Evolutionary conservation across 2,888 invertebrate species (phyloP), one percentile per base, ranked within the genome.

Genomic region (Drosophila lacicola): DNA sequence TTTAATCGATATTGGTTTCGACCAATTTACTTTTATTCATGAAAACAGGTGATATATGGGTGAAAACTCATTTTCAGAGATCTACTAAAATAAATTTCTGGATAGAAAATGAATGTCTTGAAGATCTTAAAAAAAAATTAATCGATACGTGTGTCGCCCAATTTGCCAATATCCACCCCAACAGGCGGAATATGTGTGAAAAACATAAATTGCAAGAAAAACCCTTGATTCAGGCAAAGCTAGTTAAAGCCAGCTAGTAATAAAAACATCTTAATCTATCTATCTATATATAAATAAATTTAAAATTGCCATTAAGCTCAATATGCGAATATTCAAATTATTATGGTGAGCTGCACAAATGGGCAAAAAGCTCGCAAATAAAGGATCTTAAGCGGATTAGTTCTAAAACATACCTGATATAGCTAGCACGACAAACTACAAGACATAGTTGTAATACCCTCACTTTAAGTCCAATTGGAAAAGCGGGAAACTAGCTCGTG

Each of bases 401-500:
- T 3, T 10, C 10, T 29, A 25, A 2, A n/a, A 41, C 33, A 19
- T 25, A 49, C 11, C 49, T 42, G 49, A 13, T 21, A n/a, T 10
- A 21, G 45, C 19, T 13, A 9, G 36, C 2, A 25, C 10, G 68
- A 44, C 67, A 68, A 56, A 34, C 39, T 17, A 39, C 14, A 47
- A 17, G 21, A 17, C 8, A 46, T 57, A 67, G 56, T 51, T 51
- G 36, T n/a, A 17, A 57, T 42, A 39, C 42, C 42, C 65, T 2
- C n/a, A 9, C 9, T 2, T 6, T 4, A 13, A 36, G 4, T 8
- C 13, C 53, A 56, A 4, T 47, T 65, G 47, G 21, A 17, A 50
- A 46, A 39, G 41, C 34, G 37, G 47, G 42, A 56, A 49, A 54
- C 46, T 74, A 47, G 65, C 33, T 74, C 3, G 66, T 61, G 69